A percentile compares a stretch with the other conserved stretches of the same genome.
phyloP scores from a whole-genome alignment of 2,113 vertebrate species.

The Crypturellus undulatus region DNA sequence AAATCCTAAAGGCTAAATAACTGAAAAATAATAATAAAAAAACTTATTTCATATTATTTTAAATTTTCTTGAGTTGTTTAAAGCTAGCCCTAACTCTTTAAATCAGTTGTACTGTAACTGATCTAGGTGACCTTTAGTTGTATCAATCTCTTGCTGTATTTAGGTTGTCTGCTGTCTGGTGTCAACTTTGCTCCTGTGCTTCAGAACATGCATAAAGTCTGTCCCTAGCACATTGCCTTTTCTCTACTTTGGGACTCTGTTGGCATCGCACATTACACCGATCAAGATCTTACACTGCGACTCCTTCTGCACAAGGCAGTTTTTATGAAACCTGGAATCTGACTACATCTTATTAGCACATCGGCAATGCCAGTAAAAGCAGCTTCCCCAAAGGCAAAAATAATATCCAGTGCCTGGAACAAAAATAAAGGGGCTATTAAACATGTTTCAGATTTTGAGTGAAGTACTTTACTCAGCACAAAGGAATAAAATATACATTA shows the following conservation, averaged over 20 bases:
- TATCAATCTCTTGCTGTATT: background rate
- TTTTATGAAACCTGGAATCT: background rate
- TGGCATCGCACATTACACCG: background rate
- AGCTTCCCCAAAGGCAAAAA: background rate
- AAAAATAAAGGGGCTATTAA: background rate
- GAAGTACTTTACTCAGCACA: background rate
- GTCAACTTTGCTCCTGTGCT: background rate
- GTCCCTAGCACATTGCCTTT: background rate
- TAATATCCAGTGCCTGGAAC: background rate
- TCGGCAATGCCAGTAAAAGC: background rate
- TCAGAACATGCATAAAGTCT: background rate
- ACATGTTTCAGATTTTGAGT: slow-evolving; percentile 4
- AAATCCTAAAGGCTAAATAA: background rate
- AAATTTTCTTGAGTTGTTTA: background rate
- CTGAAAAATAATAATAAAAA: background rate
- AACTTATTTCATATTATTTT: background rate
- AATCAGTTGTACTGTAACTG: background rate
- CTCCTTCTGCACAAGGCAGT: background rate
- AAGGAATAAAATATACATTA: background rate
- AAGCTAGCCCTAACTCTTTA: background rate
- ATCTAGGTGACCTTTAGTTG: background rate
- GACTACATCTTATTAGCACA: accelerated
- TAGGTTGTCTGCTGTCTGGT: background rate
- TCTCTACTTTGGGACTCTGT: background rate
- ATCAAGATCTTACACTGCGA: background rate